phyloP scores from a whole-genome alignment of 2,113 vertebrate genomes.

The Pygoscelis adeliae region DNA sequence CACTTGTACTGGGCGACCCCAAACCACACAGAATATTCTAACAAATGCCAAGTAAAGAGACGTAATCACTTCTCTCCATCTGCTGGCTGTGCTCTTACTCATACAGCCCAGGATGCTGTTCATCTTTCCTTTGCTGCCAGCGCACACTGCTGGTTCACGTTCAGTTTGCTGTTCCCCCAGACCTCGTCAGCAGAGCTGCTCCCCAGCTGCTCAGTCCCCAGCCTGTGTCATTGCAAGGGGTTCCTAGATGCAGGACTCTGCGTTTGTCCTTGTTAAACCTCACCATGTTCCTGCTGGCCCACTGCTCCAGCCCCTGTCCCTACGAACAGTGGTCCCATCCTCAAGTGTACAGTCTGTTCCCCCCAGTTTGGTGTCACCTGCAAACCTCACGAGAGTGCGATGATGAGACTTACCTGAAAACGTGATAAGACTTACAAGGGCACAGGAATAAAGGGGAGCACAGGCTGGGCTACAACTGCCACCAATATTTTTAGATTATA shows the following conservation, averaged over 20 bases:
- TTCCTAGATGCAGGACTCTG: background rate
- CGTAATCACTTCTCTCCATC: background rate
- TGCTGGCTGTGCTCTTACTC: background rate
- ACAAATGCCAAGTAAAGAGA: background rate
- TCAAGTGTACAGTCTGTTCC: background rate
- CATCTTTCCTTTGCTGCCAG: background rate
- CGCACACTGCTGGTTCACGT: background rate
- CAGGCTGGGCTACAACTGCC: background rate
- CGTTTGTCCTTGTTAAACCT: background rate
- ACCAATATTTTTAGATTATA: background rate
- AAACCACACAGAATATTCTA: background rate
- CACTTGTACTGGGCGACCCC: background rate
- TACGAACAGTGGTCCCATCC: background rate
- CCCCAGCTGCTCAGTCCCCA: background rate
- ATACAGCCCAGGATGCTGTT: background rate
- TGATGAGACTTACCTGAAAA: background rate
- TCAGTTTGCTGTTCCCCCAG: background rate
- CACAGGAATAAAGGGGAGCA: background rate
- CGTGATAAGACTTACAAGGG: rapidly evolving
- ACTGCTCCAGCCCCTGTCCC: background rate
- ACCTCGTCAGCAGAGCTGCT: background rate
- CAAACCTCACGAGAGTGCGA: background rate
- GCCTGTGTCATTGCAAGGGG: background rate
- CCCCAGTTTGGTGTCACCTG: background rate
- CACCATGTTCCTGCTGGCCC: background rate